A percentile compares a stretch with the other conserved stretches of the same genome.
These are phyloP conservation scores for Diadema setosum DNA, from an alignment of 35 echinoderm and acorn worm genomes.

Conservation along the genomic window DNA sequence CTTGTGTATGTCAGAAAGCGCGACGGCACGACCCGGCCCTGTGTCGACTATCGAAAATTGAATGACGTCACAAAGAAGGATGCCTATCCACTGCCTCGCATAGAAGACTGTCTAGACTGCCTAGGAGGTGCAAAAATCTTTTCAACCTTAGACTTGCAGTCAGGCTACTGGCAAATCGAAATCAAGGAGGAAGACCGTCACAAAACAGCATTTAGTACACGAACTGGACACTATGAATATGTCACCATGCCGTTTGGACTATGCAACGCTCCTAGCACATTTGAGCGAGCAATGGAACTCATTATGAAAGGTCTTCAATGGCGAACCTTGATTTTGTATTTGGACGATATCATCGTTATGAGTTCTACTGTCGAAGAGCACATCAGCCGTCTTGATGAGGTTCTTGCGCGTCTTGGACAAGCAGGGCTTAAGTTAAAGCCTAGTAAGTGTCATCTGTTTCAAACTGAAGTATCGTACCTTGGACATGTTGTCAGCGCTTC, in stretches of 20 bases:
- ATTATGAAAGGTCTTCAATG: constrained; percentile 58
- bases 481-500: constrained; percentile 48
- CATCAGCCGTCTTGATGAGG: neutral
- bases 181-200: neutral
- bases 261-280: constrained; percentile 64
- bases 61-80: no score
- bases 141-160: no score
- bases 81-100: no score
- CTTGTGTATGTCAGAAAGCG: no score
- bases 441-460: constrained; percentile 50
- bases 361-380: constrained; percentile 53
- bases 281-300: constrained; percentile 55
- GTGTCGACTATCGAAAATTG: no score
- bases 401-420: neutral
- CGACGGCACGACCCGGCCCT: no score
- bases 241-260: constrained; percentile 72
- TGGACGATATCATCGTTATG: constrained; percentile 66
- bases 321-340: constrained; percentile 35
- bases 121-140: constrained; percentile 44
- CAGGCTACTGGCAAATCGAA: constrained; percentile 43
- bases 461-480: constrained; percentile 4
- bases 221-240: no score
- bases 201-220: constrained; percentile 47
- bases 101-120: neutral
- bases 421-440: constrained; percentile 46